A percentile compares a stretch with the other conserved stretches of the same genome.
Evolutionary conservation across 92 coral and sea anemone genomes (phyloP).

Genomic region (Phymanthus crucifer): DNA sequence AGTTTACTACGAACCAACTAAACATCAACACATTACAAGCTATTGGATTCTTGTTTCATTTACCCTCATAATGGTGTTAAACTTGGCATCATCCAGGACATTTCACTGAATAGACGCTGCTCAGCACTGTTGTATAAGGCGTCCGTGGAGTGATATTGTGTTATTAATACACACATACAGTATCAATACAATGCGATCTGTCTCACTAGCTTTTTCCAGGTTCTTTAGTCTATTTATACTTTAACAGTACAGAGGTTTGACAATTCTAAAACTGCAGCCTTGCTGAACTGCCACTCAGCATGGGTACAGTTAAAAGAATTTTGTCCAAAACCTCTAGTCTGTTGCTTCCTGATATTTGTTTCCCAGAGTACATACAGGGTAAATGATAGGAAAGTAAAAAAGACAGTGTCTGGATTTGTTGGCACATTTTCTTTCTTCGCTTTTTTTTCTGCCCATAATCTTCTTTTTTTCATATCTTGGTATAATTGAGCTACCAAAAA

Average conservation of each 20-base stretch:
- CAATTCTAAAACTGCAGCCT: neutral
- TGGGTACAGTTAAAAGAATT: neutral
- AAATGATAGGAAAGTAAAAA: slow-evolving; percentile 8
- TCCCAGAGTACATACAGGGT: neutral
- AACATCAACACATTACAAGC: neutral
- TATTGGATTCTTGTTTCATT: neutral
- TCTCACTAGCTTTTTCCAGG: neutral
- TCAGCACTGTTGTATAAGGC: slow-evolving; percentile 5
- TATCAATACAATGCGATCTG: neutral
- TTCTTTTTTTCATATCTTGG: too few relatives aligned
- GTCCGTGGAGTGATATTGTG: neutral
- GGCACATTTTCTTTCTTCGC: neutral
- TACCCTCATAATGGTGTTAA: slow-evolving; percentile 2
- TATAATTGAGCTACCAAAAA: neutral
- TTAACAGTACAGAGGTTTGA: neutral
- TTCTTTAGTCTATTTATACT: neutral
- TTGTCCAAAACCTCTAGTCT: neutral
- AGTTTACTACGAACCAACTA: neutral
- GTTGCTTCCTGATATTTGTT: neutral
- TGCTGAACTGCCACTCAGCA: neutral
- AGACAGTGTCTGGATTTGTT: neutral
- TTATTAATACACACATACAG: neutral
- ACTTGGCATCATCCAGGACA: slow-evolving; percentile 4
- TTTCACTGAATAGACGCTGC: slow-evolving; percentile 3
- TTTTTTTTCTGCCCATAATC: too few relatives aligned